phyloP scores from a whole-genome alignment of 2,888 invertebrate species.

The Rutpela maculata region DNA sequence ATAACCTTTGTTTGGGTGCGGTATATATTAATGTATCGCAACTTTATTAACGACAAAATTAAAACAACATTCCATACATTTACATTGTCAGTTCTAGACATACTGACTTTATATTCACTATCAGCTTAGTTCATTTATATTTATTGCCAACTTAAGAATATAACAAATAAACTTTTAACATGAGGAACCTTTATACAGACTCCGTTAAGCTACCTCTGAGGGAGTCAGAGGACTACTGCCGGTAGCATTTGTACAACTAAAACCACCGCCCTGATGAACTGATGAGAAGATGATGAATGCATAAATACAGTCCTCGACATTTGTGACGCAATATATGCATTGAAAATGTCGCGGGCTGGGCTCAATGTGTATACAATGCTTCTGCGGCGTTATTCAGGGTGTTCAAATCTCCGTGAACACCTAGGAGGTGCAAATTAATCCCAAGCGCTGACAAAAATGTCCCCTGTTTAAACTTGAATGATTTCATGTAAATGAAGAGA shows the following conservation, averaged over 20 bases:
- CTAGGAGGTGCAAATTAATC: constrained; percentile 71
- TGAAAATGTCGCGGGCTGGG: constrained; percentile 50
- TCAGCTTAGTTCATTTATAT: too few species aligned
- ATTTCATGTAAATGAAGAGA: constrained; percentile 68
- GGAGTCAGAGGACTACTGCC: background rate
- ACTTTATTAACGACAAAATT: too few species aligned
- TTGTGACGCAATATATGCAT: constrained; percentile 51
- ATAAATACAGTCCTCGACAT: constrained; percentile 32
- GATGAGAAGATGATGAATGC: constrained; percentile 36
- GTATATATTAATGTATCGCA: too few species aligned
- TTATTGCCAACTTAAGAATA: too few species aligned
- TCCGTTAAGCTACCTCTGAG: background rate
- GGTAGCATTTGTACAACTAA: constrained; percentile 18
- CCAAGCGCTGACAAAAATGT: constrained; percentile 68
- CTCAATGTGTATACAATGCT: constrained; percentile 57
- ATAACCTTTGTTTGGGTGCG: too few species aligned
- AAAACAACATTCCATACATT: too few species aligned
- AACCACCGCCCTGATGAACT: constrained; percentile 16
- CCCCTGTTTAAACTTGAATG: constrained; percentile 69
- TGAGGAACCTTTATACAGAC: background rate
- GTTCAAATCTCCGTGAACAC: constrained; percentile 68
- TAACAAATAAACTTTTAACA: too few species aligned
- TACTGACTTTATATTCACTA: too few species aligned
- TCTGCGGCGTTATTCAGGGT: constrained; percentile 61
- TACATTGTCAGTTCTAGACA: too few species aligned